phyloP scores from a whole-genome alignment of 2,888 invertebrate species.

The Gymnoscelis rufifasciata region DNA sequence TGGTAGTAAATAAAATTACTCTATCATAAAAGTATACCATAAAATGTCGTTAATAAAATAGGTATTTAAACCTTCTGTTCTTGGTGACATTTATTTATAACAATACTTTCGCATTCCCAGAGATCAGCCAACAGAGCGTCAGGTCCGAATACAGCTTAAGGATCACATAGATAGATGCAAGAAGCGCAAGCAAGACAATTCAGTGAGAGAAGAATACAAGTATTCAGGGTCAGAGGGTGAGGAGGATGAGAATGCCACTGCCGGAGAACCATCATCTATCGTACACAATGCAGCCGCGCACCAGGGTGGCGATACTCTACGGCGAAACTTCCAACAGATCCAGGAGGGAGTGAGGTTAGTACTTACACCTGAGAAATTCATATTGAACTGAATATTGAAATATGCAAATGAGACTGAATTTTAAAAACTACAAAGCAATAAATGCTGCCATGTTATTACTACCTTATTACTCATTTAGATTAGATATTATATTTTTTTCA shows the following conservation, averaged over 20 bases:
- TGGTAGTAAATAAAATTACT: no score
- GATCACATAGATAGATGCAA: slow-evolving; percentile 99
- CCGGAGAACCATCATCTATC: slow-evolving; percentile 97
- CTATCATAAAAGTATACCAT: no score
- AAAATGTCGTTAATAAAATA: no score
- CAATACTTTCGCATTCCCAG: slow-evolving; percentile 50
- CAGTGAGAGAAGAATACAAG: slow-evolving; percentile 85
- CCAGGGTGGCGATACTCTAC: slow-evolving; percentile 94
- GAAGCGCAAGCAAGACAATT: slow-evolving; percentile 94
- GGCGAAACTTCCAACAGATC: slow-evolving; percentile 98
- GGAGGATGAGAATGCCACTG: slow-evolving; percentile 94
- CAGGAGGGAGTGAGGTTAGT: slow-evolving; percentile 85
- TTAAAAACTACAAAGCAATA: no score
- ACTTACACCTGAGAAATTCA: no score
- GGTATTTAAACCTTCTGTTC: no score
- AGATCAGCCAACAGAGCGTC: slow-evolving; percentile 98
- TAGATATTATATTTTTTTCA: no score
- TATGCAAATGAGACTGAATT: no score
- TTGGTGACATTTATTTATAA: no score
- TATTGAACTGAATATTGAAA: no score
- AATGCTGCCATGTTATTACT: no score
- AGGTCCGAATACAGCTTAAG: slow-evolving; percentile 98
- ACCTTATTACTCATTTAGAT: no score
- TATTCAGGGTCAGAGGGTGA: slow-evolving; percentile 99
- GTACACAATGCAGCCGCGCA: slow-evolving; percentile 88